These are phyloP conservation scores for Thelaira solivaga DNA, from an alignment of 2,888 invertebrate genomes.

Conservation along the genomic window DNA sequence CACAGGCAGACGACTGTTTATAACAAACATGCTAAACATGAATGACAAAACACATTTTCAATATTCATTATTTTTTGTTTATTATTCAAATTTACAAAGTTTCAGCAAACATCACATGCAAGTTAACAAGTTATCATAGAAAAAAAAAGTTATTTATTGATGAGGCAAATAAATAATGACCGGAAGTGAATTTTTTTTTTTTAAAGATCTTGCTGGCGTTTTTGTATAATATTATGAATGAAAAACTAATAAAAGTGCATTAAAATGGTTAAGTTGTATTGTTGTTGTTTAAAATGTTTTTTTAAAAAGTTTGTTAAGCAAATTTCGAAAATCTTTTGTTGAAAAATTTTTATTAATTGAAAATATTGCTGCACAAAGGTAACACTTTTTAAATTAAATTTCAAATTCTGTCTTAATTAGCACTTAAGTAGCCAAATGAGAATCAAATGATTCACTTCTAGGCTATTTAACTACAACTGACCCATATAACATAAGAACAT, in stretches of 20 bases:
- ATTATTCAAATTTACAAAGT: slow-evolving; percentile 41
- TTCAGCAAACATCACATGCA: slow-evolving; percentile 8
- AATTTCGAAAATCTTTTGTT: too few relatives aligned
- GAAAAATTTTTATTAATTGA: too few relatives aligned
- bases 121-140: slow-evolving; percentile 26
- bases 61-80: background rate
- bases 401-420: too few relatives aligned
- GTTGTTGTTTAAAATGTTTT: too few relatives aligned
- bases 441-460: too few relatives aligned
- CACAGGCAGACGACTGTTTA: slow-evolving; percentile 35
- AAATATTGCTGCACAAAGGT: too few relatives aligned
- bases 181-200: slow-evolving; percentile 53
- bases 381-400: too few relatives aligned
- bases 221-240: background rate
- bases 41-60: slow-evolving; percentile 24
- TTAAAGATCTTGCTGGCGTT: background rate
- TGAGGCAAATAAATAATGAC: slow-evolving; percentile 51
- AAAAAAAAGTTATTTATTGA: slow-evolving; percentile 49
- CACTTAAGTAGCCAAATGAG: too few relatives aligned
- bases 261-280: slow-evolving; percentile 34
- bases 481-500: too few relatives aligned
- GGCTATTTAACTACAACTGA: too few relatives aligned
- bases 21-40: slow-evolving; percentile 26
- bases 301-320: too few relatives aligned
- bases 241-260: slow-evolving; percentile 37